Base-by-base conservation (phyloP, 2,888 invertebrate genomes). In the Galerucella nymphaeae region DNA sequence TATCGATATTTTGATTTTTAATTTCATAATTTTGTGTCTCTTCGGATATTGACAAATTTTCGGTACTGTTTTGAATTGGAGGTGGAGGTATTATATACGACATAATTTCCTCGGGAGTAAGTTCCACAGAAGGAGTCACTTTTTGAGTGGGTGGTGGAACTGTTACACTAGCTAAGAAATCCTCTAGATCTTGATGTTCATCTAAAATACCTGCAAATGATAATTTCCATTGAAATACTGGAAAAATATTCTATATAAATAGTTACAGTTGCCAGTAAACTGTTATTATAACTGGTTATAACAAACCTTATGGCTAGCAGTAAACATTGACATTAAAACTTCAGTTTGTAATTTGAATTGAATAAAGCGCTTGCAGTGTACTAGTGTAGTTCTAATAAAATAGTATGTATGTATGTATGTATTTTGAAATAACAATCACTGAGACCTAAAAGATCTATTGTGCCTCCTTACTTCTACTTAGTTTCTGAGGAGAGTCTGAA, bases 21-120 rank as follows among this genome's bases (percentile, higher is more conserved):
- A 75, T 75, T 8, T 30, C 57, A 16, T 8, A 14, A 18, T 62
- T 69, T 20, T 71, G 67, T 53, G 74, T 74, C 13, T 68, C 67
- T 45, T 74, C 76, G n/a, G 66, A 71, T 55, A 62, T 72, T 23
- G 67, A 73, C 61, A 77, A 66, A 45, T 77, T 77, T 41, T 78
- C 77, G 20, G 75, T 69, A 63, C 74, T 79, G 13, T 64, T 50
- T 50, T 82, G 83, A 66, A 80, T 80, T 65, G 93, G 93, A 0
- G 94, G 94, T 5, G 93, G 93, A 23, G 95, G 95, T 83, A 95
- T 95, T 75, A 95, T 95, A 80, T 92, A 94, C 0, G 94, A 93
- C 88, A 94, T 92, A 62, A 95, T 93, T 87, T 95, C 94, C 85
- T 95, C 94, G 0, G 93, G 93, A 0, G 94, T 94, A 62, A 94